These are phyloP conservation scores for Lithobates pipiens DNA, from an alignment of 2,797 vertebrate genomes.

Conservation along the genomic window DNA sequence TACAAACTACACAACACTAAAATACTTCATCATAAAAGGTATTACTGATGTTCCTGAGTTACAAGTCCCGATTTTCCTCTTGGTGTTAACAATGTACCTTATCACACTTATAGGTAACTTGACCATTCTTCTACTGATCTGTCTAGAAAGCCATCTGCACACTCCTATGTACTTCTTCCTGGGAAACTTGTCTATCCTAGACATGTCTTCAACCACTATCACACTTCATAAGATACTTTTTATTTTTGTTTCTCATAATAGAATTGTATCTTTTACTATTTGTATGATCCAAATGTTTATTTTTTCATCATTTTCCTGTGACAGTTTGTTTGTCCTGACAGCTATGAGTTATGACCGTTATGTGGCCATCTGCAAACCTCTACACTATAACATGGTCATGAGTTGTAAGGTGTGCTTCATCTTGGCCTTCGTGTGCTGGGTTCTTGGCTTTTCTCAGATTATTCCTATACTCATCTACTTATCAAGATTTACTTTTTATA, in stretches of 20 bases:
- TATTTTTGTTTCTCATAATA: not conserved
- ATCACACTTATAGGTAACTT: not conserved
- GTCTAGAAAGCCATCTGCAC: not conserved
- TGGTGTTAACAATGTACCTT: constrained; percentile 9
- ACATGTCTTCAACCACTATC: constrained; percentile 9
- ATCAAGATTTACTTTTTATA: not conserved
- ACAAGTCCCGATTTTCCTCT: not conserved
- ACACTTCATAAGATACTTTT: constrained; percentile 9
- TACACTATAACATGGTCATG: not conserved
- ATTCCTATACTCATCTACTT: not conserved
- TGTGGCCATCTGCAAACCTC: not conserved
- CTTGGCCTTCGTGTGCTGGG: not conserved
- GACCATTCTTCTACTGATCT: constrained; percentile 9
- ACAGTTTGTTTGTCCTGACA: not conserved
- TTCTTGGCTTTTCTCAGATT: not conserved
- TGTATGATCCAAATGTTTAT: constrained; percentile 23
- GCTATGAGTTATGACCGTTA: constrained; percentile 35
- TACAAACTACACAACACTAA: not conserved
- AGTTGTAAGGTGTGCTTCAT: not conserved
- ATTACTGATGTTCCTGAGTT: constrained; percentile 14
- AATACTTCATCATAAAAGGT: constrained; percentile 8
- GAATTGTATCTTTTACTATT: not conserved
- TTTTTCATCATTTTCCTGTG: not conserved
- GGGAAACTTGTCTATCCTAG: constrained; percentile 7
- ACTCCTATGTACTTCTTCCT: constrained; percentile 31